Evolutionary conservation across 1,140 invertebrate genomes (phyloP).

Genomic region (Steinernema khuongi): DNA sequence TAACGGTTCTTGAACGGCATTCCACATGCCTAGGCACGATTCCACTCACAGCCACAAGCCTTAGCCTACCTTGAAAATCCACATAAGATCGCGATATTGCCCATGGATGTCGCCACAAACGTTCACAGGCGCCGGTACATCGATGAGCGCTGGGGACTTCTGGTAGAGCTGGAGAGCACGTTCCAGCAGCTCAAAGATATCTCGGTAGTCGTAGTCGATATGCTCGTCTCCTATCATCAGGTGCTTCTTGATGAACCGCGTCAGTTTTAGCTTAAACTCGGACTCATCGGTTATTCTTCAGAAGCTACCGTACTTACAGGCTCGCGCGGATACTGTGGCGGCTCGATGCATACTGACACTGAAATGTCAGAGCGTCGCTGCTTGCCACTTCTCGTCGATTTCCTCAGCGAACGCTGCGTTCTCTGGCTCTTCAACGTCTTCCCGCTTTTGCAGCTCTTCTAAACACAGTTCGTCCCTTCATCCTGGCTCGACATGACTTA

Average conservation of each 20-base stretch:
- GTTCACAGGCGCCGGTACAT: slow-evolving; percentile 58
- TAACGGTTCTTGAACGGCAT: not conserved
- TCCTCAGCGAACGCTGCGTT: too few relatives aligned
- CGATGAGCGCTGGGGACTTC: slow-evolving; percentile 33
- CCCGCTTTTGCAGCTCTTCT: too few relatives aligned
- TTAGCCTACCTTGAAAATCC: slow-evolving; percentile 56
- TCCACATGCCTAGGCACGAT: not conserved
- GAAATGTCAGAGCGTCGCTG: too few relatives aligned
- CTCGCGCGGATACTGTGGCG: too few relatives aligned
- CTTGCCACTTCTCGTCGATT: too few relatives aligned
- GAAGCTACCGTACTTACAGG: too few relatives aligned
- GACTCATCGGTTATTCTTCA: too few relatives aligned
- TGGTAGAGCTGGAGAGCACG: not conserved
- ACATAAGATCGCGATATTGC: slow-evolving; percentile 63
- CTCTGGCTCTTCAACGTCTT: too few relatives aligned
- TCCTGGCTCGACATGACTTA: too few relatives aligned
- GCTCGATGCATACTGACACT: too few relatives aligned
- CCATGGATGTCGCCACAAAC: slow-evolving; percentile 63
- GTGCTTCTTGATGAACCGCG: not conserved
- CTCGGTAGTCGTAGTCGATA: not conserved
- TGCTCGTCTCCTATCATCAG: not conserved
- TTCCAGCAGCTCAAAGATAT: not conserved
- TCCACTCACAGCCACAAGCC: too few relatives aligned
- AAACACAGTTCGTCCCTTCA: too few relatives aligned
- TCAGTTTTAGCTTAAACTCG: not conserved